Evolutionary conservation across 2,888 invertebrate species (phyloP), one percentile per base, ranked within the genome.

Genomic region (Linyphia triangularis): DNA sequence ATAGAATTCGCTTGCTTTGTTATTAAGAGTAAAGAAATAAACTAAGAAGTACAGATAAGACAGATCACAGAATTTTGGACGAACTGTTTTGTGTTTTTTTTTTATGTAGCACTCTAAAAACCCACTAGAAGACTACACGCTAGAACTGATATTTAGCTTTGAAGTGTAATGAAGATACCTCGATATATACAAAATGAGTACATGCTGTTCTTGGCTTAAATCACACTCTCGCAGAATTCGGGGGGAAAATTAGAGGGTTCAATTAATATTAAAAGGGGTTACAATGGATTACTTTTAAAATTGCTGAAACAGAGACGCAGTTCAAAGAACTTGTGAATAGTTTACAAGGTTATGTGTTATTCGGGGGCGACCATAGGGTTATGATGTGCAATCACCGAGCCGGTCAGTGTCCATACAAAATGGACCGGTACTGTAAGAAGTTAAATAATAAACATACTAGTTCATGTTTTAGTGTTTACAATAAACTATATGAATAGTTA

Each of bases 51-150:
- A 88, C 88, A 69, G 88, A 82, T 89, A 75, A n/a, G 88, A 89
- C 88, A 89, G 88, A 89, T 89, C 88, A 89, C 88, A 89, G 88
- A 89, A 89, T 89, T 89, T 89, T 89, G 88, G 88, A 89, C 88
- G 88, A 88, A 88, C 88, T 88, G 88, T 77, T 88, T 86, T 82
- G 73, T 51, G 59, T 81, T 88, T 88, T 51, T 63, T 63, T 67
- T 65, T 81, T 69, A 30, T 51, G 40, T 81, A 81, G 86, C 86
- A 86, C 81, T 81, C 86, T 86, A 89, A 78, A 81, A 89, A 89
- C 77, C 57, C 70, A 37, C 88, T 82, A 81, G 37, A n/a, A 81
- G 59, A 77, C 83, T 83, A 82, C 72, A 82, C 82, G 63, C 82
- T 82, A 88, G 67, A 88, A 88, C 82, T 70, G 40, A 88, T 70